Percentiles rank a stretch among this genome's conserved stretches.
These are phyloP conservation scores for Itoplectis maculator DNA, from an alignment of 2,888 invertebrate species.

Conservation along the genomic window DNA sequence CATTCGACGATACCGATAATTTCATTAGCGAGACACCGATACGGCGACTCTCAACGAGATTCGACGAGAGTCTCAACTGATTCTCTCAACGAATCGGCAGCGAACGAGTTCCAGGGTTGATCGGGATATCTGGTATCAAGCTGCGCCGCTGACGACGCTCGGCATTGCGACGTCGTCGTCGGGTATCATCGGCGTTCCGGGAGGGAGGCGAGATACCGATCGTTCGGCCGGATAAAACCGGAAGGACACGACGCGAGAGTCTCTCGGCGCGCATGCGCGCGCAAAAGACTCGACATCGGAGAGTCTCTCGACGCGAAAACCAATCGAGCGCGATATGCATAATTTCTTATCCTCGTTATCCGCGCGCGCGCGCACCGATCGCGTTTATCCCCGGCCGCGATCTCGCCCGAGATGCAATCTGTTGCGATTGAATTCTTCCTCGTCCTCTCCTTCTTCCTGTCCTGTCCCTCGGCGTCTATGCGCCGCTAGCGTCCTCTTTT, in stretches of 20 bases:
- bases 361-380: constrained; percentile 48
- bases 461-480: too few species aligned
- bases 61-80: too few species aligned
- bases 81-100: too few species aligned
- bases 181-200: constrained; percentile 27
- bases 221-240: constrained; percentile 51
- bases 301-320: constrained; percentile 48
- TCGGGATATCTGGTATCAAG: constrained; percentile 41
- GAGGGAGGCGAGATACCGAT: constrained; percentile 42
- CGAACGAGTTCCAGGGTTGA: not conserved
- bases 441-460: constrained; percentile 44
- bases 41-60: not conserved
- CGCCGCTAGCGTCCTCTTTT: too few species aligned
- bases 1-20: constrained; percentile 35
- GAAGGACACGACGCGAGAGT: constrained; percentile 54
- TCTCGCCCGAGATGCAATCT: constrained; percentile 62
- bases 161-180: constrained; percentile 14
- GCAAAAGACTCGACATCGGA: constrained; percentile 17
- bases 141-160: constrained; percentile 19
- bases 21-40: constrained; percentile 46
- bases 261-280: too few species aligned
- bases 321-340: constrained; percentile 65
- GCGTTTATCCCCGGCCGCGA: constrained; percentile 60
- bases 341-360: constrained; percentile 68
- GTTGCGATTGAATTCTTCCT: constrained; percentile 52